phyloP scores from a whole-genome alignment of 2,888 invertebrate genomes.

The Schizaphis graminum region DNA sequence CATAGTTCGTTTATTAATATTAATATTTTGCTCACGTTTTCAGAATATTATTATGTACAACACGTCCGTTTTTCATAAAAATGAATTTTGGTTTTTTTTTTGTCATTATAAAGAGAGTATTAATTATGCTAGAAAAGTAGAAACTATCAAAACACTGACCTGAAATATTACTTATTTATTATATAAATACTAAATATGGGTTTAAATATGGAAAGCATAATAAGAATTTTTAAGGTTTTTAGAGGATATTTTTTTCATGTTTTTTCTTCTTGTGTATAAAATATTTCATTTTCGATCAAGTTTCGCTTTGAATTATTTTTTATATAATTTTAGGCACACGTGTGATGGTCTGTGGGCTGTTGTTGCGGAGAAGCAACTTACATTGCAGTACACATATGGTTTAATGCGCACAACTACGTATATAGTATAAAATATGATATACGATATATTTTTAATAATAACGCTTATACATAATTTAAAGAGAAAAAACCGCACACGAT shows the following conservation, averaged over 20 bases:
- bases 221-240: neutral
- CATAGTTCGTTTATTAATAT: neutral
- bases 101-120: neutral
- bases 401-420: neutral
- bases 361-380: neutral
- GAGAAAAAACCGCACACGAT: neutral
- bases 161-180: neutral
- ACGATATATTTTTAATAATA: conserved; percentile 14
- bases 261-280: neutral
- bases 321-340: neutral
- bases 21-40: neutral
- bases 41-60: neutral
- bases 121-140: neutral
- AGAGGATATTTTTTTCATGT: neutral
- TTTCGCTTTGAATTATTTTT: neutral
- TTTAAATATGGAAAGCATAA: too few relatives aligned
- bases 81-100: neutral
- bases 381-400: neutral
- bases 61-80: neutral
- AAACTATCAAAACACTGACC: neutral
- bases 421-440: conserved; percentile 5
- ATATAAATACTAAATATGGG: too few relatives aligned
- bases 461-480: conserved; percentile 8
- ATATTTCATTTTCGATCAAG: neutral
- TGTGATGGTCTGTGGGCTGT: neutral